Conservation (phyloP, 2,113 vertebrate species). For the Protobothrops mucrosquamatus region DNA sequence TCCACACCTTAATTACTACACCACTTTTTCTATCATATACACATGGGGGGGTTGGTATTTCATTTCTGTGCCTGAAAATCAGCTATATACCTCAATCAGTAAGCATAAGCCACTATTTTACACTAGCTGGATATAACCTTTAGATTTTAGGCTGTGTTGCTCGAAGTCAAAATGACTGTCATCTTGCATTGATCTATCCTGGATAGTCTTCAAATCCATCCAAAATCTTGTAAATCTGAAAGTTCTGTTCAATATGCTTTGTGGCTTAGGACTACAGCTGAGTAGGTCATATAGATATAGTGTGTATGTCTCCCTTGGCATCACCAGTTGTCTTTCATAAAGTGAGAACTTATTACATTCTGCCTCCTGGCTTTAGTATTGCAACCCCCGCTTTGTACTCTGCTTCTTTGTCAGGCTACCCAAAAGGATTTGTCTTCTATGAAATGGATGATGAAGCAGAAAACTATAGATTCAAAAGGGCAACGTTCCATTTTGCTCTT, state of each 20-base stretch:
- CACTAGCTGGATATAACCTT: background rate
- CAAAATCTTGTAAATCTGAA: background rate
- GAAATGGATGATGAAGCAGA: background rate
- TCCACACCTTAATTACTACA: background rate
- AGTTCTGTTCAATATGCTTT: background rate
- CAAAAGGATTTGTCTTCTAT: background rate
- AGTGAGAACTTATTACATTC: background rate
- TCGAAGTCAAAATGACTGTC: background rate
- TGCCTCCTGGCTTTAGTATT: background rate
- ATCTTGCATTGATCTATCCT: background rate
- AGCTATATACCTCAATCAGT: background rate
- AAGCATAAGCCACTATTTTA: background rate
- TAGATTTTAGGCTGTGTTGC: background rate
- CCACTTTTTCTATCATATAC: background rate
- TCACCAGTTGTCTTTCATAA: background rate
- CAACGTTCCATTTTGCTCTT: background rate
- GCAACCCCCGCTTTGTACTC: background rate
- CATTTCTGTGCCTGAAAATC: background rate
- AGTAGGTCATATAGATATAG: background rate
- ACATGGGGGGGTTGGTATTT: background rate
- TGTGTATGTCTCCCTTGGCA: background rate
- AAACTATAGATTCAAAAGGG: background rate
- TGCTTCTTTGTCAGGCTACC: background rate
- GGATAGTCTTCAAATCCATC: background rate
- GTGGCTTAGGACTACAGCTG: background rate